Evolutionary conservation across 2,113 vertebrate genomes (phyloP), one percentile per base, ranked within the genome.

Genomic region (Fulica atra): DNA sequence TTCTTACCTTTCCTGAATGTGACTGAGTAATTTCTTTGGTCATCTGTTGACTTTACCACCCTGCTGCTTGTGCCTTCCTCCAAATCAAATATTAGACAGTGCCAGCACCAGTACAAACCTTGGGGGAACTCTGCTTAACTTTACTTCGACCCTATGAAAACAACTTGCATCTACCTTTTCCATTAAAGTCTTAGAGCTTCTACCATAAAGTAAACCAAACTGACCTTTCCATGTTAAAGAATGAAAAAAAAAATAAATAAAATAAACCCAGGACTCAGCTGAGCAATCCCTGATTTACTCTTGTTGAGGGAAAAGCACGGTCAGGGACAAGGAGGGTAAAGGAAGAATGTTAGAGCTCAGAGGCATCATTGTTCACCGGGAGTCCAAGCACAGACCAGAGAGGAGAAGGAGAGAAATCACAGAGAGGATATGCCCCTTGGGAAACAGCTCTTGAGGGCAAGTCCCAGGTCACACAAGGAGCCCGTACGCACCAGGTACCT

Each of bases 111-210:
- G 64, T 53, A 42, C 50, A 94, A 89, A 93, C 87, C 88, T 64
- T 86, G 72, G 65, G 91, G 86, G 53, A 93, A 74, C 79, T 50
- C 68, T 70, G 48, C 16, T 66, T 78, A 31, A 80, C 78, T 77
- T 96, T 64, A 86, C 77, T 88, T 88, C 84, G 90, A 90, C 65
- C 79, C 76, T 81, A 35, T 17, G 63, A 93, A 95, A 94, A 95
- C 63, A 89, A 84, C 73, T 84, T 74, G 36, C 51, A 78, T 74
- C 38, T 76, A 95, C 35, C 74, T 92, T 95, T 93, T 95, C 86
- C 36, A 5, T 69, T 33, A 53, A 57, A 53, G 61, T 36, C 18
- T 94, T 61, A 68, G 57, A 29, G 29, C 38, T 87, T 60, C 57
- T 84, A 38, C 73, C 51, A 46, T 89, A 93, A 93, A 87, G 63